Conservation (phyloP, 2,888 invertebrate species). For the Bibio marci region DNA sequence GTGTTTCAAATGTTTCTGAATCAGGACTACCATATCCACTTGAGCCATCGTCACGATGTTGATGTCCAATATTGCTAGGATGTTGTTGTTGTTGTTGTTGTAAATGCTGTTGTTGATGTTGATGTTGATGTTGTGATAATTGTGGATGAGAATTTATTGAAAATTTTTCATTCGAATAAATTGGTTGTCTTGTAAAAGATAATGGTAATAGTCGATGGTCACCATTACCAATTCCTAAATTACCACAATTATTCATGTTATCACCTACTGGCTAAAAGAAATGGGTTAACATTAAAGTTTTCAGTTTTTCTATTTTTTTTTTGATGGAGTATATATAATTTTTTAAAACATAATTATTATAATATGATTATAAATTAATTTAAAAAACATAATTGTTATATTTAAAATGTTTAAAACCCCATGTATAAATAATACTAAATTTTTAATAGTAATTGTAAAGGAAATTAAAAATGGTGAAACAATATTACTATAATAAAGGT, state of each 20-base stretch:
- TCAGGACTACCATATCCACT: conserved; percentile 68
- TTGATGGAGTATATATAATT: too few relatives aligned
- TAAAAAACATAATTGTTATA: too few relatives aligned
- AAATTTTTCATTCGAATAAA: not conserved
- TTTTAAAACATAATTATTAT: too few relatives aligned
- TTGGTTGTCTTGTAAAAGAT: too few relatives aligned
- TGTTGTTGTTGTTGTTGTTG: conserved; percentile 15
- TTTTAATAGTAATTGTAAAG: too few relatives aligned
- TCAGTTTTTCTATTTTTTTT: not conserved
- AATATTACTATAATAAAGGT: too few relatives aligned
- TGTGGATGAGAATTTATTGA: conserved; percentile 1
- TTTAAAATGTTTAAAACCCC: too few relatives aligned
- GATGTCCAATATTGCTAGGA: conserved; percentile 8
- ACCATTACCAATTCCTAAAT: not conserved
- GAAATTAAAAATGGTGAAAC: too few relatives aligned
- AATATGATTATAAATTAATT: too few relatives aligned
- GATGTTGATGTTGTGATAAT: conserved; percentile 3
- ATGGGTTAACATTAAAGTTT: conserved; percentile 7
- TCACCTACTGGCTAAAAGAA: conserved; percentile 29
- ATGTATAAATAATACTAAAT: too few relatives aligned
- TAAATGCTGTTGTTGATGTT: conserved; percentile 2
- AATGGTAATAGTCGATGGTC: not conserved
- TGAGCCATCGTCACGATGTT: conserved; percentile 45
- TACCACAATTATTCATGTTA: conserved; percentile 18
- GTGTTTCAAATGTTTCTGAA: conserved; percentile 40